Conservation (phyloP, 1,140 invertebrate species). For the Micrasema longulum region DNA sequence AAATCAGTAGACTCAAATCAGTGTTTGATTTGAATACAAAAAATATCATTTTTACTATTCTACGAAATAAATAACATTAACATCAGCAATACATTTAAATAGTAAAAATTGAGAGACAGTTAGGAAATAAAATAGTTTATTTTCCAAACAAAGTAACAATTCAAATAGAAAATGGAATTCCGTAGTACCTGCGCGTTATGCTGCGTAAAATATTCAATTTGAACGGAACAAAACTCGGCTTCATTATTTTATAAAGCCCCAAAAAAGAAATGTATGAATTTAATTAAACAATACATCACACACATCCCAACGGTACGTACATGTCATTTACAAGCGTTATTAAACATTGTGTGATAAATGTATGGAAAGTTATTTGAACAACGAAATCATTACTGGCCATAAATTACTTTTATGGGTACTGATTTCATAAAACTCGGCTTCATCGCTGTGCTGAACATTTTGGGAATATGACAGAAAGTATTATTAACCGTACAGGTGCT, state of each 20-base stretch:
- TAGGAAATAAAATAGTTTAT: too few species aligned
- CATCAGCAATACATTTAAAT: too few species aligned
- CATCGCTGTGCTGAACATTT: slow-evolving; percentile 9
- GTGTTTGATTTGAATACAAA: too few species aligned
- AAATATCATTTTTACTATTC: too few species aligned
- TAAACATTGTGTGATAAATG: slow-evolving; percentile 36
- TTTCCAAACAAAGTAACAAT: too few species aligned
- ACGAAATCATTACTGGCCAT: slow-evolving; percentile 35
- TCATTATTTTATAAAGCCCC: slow-evolving; percentile 27
- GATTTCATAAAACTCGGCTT: slow-evolving; percentile 30
- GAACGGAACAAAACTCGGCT: neutral
- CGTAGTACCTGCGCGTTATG: too few species aligned
- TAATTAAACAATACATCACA: slow-evolving; percentile 35
- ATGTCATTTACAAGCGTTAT: slow-evolving; percentile 17
- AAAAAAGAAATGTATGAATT: slow-evolving; percentile 34
- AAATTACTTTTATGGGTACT: slow-evolving; percentile 37
- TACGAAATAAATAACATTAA: too few species aligned
- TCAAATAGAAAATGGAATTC: too few species aligned
- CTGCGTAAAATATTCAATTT: too few species aligned
- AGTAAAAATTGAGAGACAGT: too few species aligned
- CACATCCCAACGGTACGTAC: slow-evolving; percentile 16
- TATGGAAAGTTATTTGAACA: slow-evolving; percentile 38
- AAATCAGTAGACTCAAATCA: too few species aligned
- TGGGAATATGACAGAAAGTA: slow-evolving; percentile 10
- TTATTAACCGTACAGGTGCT: slow-evolving; percentile 16